Base-by-base conservation (phyloP, 2,113 vertebrate species). In the Myotis lucifugus region DNA sequence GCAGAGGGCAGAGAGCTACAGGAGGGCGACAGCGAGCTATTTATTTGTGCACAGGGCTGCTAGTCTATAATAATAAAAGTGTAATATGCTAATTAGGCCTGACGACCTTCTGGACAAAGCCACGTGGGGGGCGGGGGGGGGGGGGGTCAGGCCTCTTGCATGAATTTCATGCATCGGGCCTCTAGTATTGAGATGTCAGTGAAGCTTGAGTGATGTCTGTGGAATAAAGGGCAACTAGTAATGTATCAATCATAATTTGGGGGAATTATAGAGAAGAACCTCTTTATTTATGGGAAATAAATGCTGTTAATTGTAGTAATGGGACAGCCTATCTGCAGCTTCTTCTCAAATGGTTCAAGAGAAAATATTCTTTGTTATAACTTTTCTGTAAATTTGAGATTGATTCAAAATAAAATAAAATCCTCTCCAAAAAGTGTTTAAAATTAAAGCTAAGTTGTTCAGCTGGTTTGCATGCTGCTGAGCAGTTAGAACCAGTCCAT, bases 351-450 rank as follows among this genome's bases (percentile, higher is more conserved):
- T 21, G 7, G 12, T 83, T 92, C 61, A 88, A 87, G 64, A 67
- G 70, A 93, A 89, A 85, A 50, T 61, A 66, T 37, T 74, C 8
- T 59, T 37, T 76, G 6, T 29, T 94, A 37, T 12, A 86, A 56
- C 19, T 86, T 86, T 72, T 73, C 70, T 94, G 2, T 79, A 34
- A 86, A 59, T 93, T 81, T 87, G 37, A 73, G 54, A 61, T 69
- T 91, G 48, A 46, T 84, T 67, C 74, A 92, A 67, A 90, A 29
- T n/a, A 79, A 87, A 78, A n/a, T 88, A 78, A 87, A 84, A 29
- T 88, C 54, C 11, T 93, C 50, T 96, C 32, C 46, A 87, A 61
- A 74, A 46, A 69, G 46, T 8, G 25, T 50, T 29, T 32, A 42
- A 32, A 92, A 50, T 78, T 84, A 46, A 93, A 83, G 69, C 29